Evolutionary conservation across 1,140 invertebrate genomes (phyloP).

Genomic region (Bombus balteatus): DNA sequence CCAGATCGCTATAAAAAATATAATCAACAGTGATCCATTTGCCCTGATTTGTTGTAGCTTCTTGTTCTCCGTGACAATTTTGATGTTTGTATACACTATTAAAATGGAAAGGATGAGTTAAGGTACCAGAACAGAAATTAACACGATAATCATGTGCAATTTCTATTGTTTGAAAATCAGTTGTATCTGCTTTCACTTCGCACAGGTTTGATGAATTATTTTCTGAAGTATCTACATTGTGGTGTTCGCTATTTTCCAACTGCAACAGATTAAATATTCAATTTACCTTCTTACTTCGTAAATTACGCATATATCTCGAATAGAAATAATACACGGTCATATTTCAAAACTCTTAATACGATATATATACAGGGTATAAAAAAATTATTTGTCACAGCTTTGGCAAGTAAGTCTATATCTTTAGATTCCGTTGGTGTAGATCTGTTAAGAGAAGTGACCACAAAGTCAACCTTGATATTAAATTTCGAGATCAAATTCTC

Average conservation of each 20-base stretch:
- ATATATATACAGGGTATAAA: background rate
- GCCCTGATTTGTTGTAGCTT: constrained; percentile 89
- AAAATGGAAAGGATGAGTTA: constrained; percentile 84
- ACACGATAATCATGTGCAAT: constrained; percentile 68
- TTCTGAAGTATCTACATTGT: background rate
- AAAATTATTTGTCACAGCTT: too few relatives aligned
- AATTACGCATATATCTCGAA: background rate
- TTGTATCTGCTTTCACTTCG: constrained; percentile 57
- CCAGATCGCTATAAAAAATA: constrained; percentile 88
- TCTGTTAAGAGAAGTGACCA: too few relatives aligned
- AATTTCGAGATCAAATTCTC: too few relatives aligned
- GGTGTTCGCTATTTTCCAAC: constrained; percentile 65
- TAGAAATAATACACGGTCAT: background rate
- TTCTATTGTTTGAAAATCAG: constrained; percentile 70
- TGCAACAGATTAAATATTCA: constrained; percentile 32
- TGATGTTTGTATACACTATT: constrained; percentile 83
- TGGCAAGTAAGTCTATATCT: too few relatives aligned
- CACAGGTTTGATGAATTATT: background rate
- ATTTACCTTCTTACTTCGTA: background rate
- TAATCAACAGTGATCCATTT: constrained; percentile 92
- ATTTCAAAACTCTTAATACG: background rate
- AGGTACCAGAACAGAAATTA: constrained; percentile 80
- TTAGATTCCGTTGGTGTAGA: too few relatives aligned
- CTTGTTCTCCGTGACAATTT: constrained; percentile 76
- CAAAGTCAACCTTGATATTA: too few relatives aligned